phyloP scores from a whole-genome alignment of 2,113 vertebrate species.

The Odontesthes bonariensis region DNA sequence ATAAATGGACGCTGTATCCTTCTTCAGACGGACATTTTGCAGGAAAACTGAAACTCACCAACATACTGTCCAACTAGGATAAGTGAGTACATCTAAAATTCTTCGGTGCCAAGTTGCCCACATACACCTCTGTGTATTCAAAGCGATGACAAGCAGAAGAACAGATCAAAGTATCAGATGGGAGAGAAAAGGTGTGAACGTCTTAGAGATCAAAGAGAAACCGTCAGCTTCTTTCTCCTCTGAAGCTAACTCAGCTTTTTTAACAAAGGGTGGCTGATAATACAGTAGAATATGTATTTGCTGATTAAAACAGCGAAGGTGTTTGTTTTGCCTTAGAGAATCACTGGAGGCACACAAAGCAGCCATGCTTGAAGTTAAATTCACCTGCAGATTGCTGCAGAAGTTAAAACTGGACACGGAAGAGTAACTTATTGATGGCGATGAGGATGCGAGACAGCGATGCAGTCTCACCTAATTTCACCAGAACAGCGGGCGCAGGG shows the following conservation, averaged over 20 bases:
- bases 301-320: conserved; percentile 8
- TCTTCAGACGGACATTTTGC: neutral
- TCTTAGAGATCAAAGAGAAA: conserved; percentile 36
- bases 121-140: neutral
- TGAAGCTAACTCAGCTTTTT: conserved; percentile 9
- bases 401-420: conserved; percentile 19
- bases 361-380: neutral
- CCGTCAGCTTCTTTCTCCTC: conserved; percentile 9
- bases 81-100: neutral
- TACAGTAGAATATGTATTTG: neutral
- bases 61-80: neutral
- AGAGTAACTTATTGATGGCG: neutral
- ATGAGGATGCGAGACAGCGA: neutral
- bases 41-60: too few relatives aligned
- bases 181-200: conserved; percentile 26
- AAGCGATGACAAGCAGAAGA: neutral
- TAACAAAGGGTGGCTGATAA: neutral
- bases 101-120: neutral
- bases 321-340: conserved; percentile 29
- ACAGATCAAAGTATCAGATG: conserved; percentile 13
- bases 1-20: neutral
- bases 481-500: neutral
- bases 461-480: neutral
- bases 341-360: conserved; percentile 1
- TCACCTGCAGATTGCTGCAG: neutral